phyloP scores from a whole-genome alignment of 1,140 invertebrate species.

The Calliphora vicina region DNA sequence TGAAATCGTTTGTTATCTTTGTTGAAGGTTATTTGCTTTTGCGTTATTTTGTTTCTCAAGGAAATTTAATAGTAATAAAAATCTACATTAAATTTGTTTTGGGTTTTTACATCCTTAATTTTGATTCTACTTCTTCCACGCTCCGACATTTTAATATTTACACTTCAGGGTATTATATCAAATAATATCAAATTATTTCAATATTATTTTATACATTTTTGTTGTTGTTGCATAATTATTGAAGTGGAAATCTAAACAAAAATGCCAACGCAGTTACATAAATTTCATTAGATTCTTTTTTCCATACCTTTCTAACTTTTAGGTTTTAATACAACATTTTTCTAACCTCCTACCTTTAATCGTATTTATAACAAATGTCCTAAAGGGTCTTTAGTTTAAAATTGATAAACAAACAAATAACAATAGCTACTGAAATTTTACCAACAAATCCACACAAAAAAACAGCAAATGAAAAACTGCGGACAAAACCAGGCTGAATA shows the following conservation, averaged over 20 bases:
- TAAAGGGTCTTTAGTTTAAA: background rate
- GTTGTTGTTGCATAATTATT: background rate
- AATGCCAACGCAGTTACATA: background rate
- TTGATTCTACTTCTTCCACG: background rate
- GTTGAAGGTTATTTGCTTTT: no score
- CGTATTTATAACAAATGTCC: background rate
- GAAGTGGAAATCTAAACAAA: slow-evolving; percentile 10
- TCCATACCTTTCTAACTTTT: background rate
- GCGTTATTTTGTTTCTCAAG: background rate
- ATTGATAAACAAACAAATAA: background rate
- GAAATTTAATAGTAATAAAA: background rate
- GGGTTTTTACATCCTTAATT: background rate
- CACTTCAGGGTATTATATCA: slow-evolving; percentile 13
- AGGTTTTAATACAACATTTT: no score
- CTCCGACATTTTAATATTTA: background rate
- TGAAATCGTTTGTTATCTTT: no score
- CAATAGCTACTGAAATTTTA: no score
- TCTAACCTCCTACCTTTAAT: background rate
- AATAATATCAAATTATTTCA: slow-evolving; percentile 6
- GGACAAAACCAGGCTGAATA: background rate
- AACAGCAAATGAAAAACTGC: background rate
- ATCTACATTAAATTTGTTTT: background rate
- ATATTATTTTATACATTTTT: background rate
- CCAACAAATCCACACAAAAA: background rate
- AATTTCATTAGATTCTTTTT: background rate